Base-by-base conservation (phyloP, 2,797 vertebrate species). In the Limnodromus scolopaceus region DNA sequence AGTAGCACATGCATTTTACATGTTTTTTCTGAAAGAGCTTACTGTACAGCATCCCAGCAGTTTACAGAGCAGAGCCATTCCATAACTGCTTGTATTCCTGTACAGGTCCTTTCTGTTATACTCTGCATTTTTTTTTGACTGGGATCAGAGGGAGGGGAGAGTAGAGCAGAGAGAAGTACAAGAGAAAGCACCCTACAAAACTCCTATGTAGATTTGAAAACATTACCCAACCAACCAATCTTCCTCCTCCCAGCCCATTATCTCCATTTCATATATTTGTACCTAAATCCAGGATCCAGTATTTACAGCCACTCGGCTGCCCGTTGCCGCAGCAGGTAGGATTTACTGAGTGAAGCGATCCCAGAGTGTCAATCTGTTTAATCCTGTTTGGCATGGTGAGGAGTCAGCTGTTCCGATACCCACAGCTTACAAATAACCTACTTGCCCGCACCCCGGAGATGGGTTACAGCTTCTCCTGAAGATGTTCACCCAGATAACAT, bases 201-300 rank as follows among this genome's bases (percentile, higher is more conserved):
- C n/a, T 55, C 25, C 36, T 4, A 0, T 5, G 13, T 32, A 43
- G 61, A 79, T 58, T 58, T 79, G 46, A 89, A 91, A 95, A 93
- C 39, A 90, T 30, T 3, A 39, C 76, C 66, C 12, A 38, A 61
- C 1, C 45, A 78, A 38, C 7, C 81, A 30, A 57, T 32, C 53
- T 34, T 28, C 48, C n/a, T 58, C 60, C 81, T 12, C 76, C 49
- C 48, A 64, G 49, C 72, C 78, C 54, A 4, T 28, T 65, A 32
- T 75, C 53, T 48, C 53, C 30, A 7, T 9, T 39, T 48, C 5
- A 1, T n/a, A 0, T 17, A 48, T 77, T 17, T 72, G 78, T 98
- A 98, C 98, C 98, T 98, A 98, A 96, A 97, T 98, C 98, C 84
- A 98, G 98, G 96, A 98, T 98, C 98, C 98, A 98, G 97, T 98